Evolutionary conservation across 2,888 invertebrate genomes (phyloP), one percentile per base, ranked within the genome.

Genomic region (Pristionchus japonicus): DNA sequence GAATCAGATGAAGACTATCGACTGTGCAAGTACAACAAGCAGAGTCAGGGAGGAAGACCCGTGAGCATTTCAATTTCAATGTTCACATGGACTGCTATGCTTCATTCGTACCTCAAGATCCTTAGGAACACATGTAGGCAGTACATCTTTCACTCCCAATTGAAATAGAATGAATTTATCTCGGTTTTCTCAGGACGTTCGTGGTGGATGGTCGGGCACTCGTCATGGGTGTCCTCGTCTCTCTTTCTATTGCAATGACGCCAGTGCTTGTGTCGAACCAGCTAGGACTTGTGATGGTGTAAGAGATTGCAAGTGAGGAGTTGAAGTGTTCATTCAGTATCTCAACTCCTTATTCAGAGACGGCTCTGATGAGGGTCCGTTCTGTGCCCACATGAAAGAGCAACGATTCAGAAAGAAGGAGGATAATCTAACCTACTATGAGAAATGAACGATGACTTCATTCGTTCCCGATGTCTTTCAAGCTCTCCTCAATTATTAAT

Each of bases 201-300:
- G 43, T 15, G 87, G 80, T 37, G 43, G 34, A 6, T 87, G 87
- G 87, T 37, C 77, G 80, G 80, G 40, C 15, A n/a, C 77, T 27
- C 77, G 77, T 27, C 77, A 80, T 34, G 77, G 87, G 2, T 87
- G 87, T 15, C 34, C 40, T 37, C 52, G 87, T 64, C 27, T 31
- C 31, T 87, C 67, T n/a, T 61, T 57, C 64, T 52, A 15, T 40
- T 87, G 87, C 37, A 47, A 27, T 37, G 87, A 87, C 47, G 87
- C 87, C 15, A 57, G 57, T 43, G 87, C 77, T 0, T 87, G 87
- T 31, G 80, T 87, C 17, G 87, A 87, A 87, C 87, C 87, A 57
- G 52, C 87, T 40, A 87, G 80, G 61, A 80, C 80, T 80, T 87
- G 87, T 43, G 87, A 87, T 80, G 87, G 80, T 52, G 34, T 31